Base-by-base conservation (phyloP, 2,797 vertebrate genomes). In the Trachops cirrhosus region DNA sequence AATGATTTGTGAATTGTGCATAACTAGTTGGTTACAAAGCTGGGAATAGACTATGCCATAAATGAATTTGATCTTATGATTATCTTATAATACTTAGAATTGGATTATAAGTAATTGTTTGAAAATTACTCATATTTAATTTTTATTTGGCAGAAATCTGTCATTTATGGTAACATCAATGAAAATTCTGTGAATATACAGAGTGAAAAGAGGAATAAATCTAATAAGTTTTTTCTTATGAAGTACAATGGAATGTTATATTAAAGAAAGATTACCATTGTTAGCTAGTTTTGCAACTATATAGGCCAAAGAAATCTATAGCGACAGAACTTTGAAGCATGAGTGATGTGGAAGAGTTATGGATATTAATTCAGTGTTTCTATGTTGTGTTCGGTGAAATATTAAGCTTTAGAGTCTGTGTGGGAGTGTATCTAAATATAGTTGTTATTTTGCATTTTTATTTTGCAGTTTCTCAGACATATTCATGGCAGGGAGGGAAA, bases 401-500 rank as follows among this genome's bases (percentile, higher is more conserved):
- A 98, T 97, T 97, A 98, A 96, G 88, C 93, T 91, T 96, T 91
- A 64, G 79, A 91, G 50, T 95, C 79, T 96, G 95, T 96, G 94
- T 97, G 90, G 96, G 97, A 97, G 93, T 96, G 62, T 82, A 74
- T 96, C 97, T 97, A 98, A 97, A 97, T 97, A 97, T 97, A 97
- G 97, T 93, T 95, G 86, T 93, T 96, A 96, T 87, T 97, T 97
- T 97, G 88, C 96, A 98, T 97, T 97, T 97, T 95, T 89, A 95
- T 97, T 96, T 93, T 91, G 86, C 88, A 91, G 74, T 91, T 96
- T 96, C 75, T 95, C 95, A 96, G 96, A 95, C 41, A 91, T 77
- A 89, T 94, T 97, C 92, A 95, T 96, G 48, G 75, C 79, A 93
- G 34, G 21, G 37, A 74, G 22, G 54, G 9, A 0, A 34, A 41